These are phyloP conservation scores for Sylvietta virens DNA, from an alignment of 2,113 vertebrate genomes.

Conservation along the genomic window DNA sequence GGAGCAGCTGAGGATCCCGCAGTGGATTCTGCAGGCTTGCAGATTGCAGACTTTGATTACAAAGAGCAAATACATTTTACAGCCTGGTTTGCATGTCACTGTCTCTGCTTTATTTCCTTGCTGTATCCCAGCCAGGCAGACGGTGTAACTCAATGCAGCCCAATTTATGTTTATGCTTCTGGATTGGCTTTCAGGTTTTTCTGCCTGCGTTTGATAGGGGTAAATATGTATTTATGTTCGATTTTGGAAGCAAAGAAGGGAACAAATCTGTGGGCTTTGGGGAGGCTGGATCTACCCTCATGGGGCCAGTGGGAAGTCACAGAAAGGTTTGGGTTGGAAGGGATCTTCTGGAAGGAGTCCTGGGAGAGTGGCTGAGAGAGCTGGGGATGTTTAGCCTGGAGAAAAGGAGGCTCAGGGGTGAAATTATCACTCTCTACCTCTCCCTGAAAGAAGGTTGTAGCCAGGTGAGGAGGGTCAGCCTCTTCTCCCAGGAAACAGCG, in stretches of 20 bases:
- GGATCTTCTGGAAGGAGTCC: background rate
- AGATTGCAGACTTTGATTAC: background rate
- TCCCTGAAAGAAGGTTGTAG: background rate
- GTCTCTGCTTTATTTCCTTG: background rate
- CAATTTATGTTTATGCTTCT: background rate
- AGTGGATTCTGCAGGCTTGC: background rate
- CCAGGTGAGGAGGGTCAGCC: background rate
- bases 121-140: background rate
- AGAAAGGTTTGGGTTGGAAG: background rate
- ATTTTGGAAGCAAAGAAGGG: background rate
- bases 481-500: background rate
- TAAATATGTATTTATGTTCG: background rate
- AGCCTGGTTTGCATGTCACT: background rate
- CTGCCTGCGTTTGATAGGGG: background rate
- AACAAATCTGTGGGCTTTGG: background rate
- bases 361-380: background rate
- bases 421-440: accelerated
- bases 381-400: background rate
- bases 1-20: background rate
- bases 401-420: background rate
- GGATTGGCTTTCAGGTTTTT: background rate
- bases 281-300: background rate
- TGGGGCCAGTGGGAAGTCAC: background rate
- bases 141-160: background rate
- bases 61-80: background rate